These are phyloP conservation scores for Brotula barbata DNA, from an alignment of 2,797 vertebrate genomes.

Conservation along the genomic window DNA sequence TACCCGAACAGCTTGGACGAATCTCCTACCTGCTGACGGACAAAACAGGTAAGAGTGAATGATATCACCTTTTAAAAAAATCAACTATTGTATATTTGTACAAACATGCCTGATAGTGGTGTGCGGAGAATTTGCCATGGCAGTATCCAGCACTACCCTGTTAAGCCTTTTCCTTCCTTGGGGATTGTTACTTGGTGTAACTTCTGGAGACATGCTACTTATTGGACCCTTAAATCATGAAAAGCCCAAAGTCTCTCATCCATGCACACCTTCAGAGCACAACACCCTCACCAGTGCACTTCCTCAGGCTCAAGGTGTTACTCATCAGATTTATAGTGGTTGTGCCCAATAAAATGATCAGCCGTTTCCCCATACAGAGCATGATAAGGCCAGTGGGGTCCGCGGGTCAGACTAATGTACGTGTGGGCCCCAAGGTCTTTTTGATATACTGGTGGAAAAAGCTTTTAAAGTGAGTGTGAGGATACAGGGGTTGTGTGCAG, in stretches of 20 bases:
- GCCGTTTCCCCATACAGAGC: conserved; percentile 63
- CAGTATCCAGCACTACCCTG: conserved; percentile 44
- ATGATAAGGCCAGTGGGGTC: conserved; percentile 52
- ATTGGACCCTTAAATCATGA: conserved; percentile 75
- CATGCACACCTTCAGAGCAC: conserved; percentile 48
- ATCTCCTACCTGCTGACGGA: conserved; percentile 98
- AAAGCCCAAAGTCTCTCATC: conserved; percentile 51
- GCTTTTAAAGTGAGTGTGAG: conserved; percentile 70
- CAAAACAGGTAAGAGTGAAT: conserved; percentile 87
- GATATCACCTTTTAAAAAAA: background rate
- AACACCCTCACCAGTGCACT: conserved; percentile 56
- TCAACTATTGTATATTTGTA: conserved; percentile 3
- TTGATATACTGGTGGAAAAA: conserved; percentile 62
- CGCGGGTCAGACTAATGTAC: conserved; percentile 69
- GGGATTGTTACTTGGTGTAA: conserved; percentile 37
- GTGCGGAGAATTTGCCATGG: conserved; percentile 45
- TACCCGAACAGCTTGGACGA: conserved; percentile 95
- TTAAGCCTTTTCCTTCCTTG: conserved; percentile 49
- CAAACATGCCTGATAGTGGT: conserved; percentile 7
- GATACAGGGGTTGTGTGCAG: conserved; percentile 47
- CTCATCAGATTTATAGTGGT: conserved; percentile 71
- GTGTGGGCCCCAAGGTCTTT: conserved; percentile 57
- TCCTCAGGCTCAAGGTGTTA: conserved; percentile 59
- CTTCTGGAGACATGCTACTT: conserved; percentile 65
- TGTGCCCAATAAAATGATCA: conserved; percentile 69